phyloP scores from a whole-genome alignment of 2,113 vertebrate genomes.

The Cercopithecus mona region DNA sequence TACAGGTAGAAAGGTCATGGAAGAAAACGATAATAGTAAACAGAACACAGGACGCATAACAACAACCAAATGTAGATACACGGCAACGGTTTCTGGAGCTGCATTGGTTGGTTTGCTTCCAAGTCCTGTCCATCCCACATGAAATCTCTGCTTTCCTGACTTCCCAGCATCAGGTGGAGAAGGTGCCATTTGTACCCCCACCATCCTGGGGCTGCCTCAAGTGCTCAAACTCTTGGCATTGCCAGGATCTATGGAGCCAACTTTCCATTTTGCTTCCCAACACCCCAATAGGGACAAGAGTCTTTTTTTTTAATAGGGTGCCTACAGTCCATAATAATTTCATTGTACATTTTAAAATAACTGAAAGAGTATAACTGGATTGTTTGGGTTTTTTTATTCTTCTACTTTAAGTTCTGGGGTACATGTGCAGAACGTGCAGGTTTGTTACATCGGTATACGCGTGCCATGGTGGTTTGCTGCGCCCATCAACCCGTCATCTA shows the following conservation, averaged over 20 bases:
- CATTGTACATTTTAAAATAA: no score
- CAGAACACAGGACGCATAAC: neutral
- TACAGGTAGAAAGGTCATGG: neutral
- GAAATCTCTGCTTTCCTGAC: neutral
- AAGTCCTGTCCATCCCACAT: accelerated
- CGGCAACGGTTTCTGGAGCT: neutral
- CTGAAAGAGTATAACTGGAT: no score
- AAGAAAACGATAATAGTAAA: neutral
- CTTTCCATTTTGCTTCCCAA: neutral
- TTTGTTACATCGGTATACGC: no score
- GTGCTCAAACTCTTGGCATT: neutral
- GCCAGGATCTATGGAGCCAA: neutral
- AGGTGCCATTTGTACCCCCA: accelerated
- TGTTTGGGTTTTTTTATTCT: no score
- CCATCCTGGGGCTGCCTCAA: neutral
- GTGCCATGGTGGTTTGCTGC: no score
- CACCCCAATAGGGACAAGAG: neutral
- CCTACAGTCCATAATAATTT: no score
- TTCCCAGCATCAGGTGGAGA: neutral
- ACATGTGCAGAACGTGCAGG: no score
- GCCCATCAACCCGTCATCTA: no score
- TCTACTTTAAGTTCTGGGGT: no score
- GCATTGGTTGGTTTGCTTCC: neutral
- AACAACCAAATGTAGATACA: accelerated
- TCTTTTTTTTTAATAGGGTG: neutral